Conservation (phyloP, 2,888 invertebrate genomes). For the Caenorhabditis uteleia region DNA sequence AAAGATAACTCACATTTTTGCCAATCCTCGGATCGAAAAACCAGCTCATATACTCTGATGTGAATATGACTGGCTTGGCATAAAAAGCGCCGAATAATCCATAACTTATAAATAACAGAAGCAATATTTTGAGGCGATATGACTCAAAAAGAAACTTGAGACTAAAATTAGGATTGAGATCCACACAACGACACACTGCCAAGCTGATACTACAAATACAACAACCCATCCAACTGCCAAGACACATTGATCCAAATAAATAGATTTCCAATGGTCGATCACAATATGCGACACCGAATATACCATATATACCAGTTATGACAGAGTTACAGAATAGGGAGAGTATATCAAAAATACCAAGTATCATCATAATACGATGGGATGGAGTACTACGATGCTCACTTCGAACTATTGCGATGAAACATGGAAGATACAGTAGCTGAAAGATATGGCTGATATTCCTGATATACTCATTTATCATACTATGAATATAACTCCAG, state of each 20-base stretch:
- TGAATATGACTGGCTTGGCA: too few species aligned
- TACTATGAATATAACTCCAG: constrained; percentile 10
- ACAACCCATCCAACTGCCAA: constrained; percentile 20
- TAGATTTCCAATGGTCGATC: constrained; percentile 10
- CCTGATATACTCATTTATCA: too few species aligned
- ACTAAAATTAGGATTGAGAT: constrained; percentile 3
- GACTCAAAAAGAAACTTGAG: too few species aligned
- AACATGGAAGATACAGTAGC: constrained; percentile 17
- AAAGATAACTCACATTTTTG: too few species aligned
- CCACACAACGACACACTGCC: constrained; percentile 11
- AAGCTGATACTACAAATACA: constrained; percentile 12
- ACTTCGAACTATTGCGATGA: constrained; percentile 5
- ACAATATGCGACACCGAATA: constrained; percentile 12
- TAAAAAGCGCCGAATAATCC: too few species aligned
- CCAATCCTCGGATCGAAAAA: too few species aligned
- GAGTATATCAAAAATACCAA: constrained; percentile 17
- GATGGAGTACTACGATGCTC: not conserved
- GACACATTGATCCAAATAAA: constrained; percentile 5
- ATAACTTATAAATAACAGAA: too few species aligned
- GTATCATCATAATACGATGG: constrained; percentile 11
- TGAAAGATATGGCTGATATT: too few species aligned
- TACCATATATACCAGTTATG: constrained; percentile 8
- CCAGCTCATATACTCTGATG: too few species aligned
- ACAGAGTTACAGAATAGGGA: constrained; percentile 15
- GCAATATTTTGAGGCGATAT: too few species aligned